These are phyloP conservation scores for Parauchenoglanis ngamensis DNA, from an alignment of 2,797 vertebrate genomes.

Conservation along the genomic window DNA sequence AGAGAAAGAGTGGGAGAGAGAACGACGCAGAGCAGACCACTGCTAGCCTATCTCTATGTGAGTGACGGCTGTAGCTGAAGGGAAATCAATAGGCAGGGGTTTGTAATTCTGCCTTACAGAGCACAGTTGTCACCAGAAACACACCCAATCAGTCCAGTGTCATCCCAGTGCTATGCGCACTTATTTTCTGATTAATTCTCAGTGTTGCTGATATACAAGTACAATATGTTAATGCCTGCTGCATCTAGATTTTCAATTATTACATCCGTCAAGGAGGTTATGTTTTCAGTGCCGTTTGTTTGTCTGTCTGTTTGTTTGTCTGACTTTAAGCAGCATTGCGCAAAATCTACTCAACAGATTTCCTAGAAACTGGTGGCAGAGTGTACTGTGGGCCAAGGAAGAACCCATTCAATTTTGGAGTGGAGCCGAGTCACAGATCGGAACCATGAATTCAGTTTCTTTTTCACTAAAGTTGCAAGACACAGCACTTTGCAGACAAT, in stretches of 20 bases:
- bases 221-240: conserved; percentile 14
- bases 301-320: too few relatives aligned
- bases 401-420: too few relatives aligned
- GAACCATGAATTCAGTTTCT: too few relatives aligned
- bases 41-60: conserved; percentile 53
- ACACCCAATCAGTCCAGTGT: conserved; percentile 59
- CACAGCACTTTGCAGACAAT: too few relatives aligned
- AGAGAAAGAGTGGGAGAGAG: conserved; percentile 18
- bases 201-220: conserved; percentile 2
- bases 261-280: neutral
- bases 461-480: too few relatives aligned
- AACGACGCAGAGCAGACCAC: conserved; percentile 60
- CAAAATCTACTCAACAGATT: too few relatives aligned
- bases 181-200: conserved; percentile 44
- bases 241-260: neutral
- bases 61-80: conserved; percentile 67
- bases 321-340: too few relatives aligned
- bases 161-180: conserved; percentile 33
- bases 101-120: conserved; percentile 74
- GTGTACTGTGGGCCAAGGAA: too few relatives aligned
- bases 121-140: conserved; percentile 64
- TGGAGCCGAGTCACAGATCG: too few relatives aligned
- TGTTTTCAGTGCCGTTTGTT: too few relatives aligned
- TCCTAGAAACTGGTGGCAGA: too few relatives aligned
- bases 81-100: conserved; percentile 76